A percentile compares a stretch with the other conserved stretches of the same genome.
Conservation (phyloP, 2,797 vertebrate species). For the Acipenser ruthenus region DNA sequence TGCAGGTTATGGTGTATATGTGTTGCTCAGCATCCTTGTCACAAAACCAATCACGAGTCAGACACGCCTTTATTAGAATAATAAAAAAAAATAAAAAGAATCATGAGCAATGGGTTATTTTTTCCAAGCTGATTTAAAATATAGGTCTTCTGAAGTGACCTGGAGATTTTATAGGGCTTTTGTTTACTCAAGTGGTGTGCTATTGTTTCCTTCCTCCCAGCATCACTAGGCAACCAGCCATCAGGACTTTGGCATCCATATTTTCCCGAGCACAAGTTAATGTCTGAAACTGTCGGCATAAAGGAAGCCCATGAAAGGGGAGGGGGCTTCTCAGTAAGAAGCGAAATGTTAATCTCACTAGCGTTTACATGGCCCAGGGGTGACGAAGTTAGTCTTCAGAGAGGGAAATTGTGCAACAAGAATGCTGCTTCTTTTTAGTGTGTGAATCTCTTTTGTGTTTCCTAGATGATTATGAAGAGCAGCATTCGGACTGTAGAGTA, state of each 20-base stretch:
- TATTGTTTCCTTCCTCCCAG: slow-evolving; percentile 24
- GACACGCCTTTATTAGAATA: too few relatives aligned
- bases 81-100: too few relatives aligned
- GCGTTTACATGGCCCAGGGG: slow-evolving; percentile 51
- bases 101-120: too few relatives aligned
- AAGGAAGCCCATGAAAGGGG: slow-evolving; percentile 34
- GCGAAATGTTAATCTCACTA: slow-evolving; percentile 41
- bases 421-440: too few relatives aligned
- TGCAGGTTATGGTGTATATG: too few relatives aligned
- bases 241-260: slow-evolving; percentile 43
- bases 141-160: slow-evolving; percentile 17
- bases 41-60: too few relatives aligned
- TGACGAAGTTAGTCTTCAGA: slow-evolving; percentile 35
- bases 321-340: slow-evolving; percentile 26
- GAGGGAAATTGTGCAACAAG: slow-evolving; percentile 1
- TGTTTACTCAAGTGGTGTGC: slow-evolving; percentile 34
- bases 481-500: too few relatives aligned
- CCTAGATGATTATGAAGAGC: too few relatives aligned
- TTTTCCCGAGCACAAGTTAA: slow-evolving; percentile 43
- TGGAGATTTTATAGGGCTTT: slow-evolving; percentile 24
- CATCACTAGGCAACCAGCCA: slow-evolving; percentile 48
- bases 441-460: too few relatives aligned
- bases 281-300: slow-evolving; percentile 26
- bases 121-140: slow-evolving; percentile 13
- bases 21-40: too few relatives aligned